Base-by-base conservation (phyloP, 2,888 invertebrate species). In the Camptogramma bilineatum region DNA sequence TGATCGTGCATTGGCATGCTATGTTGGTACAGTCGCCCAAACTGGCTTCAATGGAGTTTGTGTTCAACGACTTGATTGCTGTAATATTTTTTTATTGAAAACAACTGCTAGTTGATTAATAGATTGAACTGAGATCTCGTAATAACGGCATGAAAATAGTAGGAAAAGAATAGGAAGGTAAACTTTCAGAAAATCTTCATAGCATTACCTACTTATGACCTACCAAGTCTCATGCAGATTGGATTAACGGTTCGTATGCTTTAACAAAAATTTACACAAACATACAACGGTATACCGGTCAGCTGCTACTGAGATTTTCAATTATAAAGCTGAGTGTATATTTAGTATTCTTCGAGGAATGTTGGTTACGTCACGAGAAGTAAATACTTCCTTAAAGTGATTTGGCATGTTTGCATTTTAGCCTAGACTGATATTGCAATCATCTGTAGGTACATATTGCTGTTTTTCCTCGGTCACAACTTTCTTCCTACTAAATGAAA, bases 321-420 rank as follows among this genome's bases (percentile, higher is more conserved):
- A 21, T 21, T 48, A 28, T 21, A 5, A 17, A 42, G n/a, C 52
- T 2, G n/a, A 52, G 39, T 42, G 39, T 39, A 52, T 34, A 9
- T n/a, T 47, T 47, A 55, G 19, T 31, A 55, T 55, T 64, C 56
- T 57, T 44, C 48, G 60, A 13, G 54, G 61, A 61, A 53, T 52
- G 39, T 31, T 42, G 34, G n/a, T 66, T 66, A 28, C 62, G 47
- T 62, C 62, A 62, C 9, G 3, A 21, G 50, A 19, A 44, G 39
- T 31, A 9, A 44, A 48, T 44, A 62, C 48, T 62, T 66, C 65
- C 65, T 58, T 24, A 47, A 58, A 54, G 62, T 54, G 54, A 62
- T 54, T 62, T 51, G 61, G 53, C 51, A 39, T 17, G 53, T 54
- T 48, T 47, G 39, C 13, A 53, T 9, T n/a, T 21, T 46, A 19